Evolutionary conservation across 2,113 vertebrate genomes (phyloP).

Genomic region (Chrysemys picta): DNA sequence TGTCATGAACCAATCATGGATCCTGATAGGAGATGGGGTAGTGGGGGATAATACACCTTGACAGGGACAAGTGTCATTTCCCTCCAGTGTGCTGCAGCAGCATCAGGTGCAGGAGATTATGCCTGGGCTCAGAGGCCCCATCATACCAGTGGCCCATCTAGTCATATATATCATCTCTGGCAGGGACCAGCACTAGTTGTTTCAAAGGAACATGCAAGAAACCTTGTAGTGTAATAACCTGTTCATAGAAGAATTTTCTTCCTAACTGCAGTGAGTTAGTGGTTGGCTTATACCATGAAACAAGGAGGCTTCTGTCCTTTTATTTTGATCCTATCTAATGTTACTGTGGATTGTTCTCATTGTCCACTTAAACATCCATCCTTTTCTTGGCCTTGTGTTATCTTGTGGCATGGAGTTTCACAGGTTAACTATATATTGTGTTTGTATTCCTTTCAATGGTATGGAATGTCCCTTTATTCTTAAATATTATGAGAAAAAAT

Average conservation of each 20-base stretch:
- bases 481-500: background rate
- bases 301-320: background rate
- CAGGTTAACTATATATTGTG: background rate
- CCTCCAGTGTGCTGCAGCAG: background rate
- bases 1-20: background rate
- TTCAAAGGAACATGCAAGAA: background rate
- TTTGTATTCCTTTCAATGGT: background rate
- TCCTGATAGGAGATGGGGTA: background rate
- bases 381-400: background rate
- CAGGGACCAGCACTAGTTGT: background rate
- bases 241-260: background rate
- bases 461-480: background rate
- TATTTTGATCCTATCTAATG: background rate
- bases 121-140: background rate
- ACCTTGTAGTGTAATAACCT: background rate
- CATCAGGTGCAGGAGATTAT: background rate
- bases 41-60: background rate
- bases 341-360: background rate
- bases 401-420: background rate
- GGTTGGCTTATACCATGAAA: background rate
- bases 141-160: background rate
- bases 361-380: background rate
- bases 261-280: background rate
- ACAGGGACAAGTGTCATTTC: background rate
- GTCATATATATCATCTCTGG: background rate